Conservation (phyloP, 2,888 invertebrate species). For the Drosophila paracracens region DNA sequence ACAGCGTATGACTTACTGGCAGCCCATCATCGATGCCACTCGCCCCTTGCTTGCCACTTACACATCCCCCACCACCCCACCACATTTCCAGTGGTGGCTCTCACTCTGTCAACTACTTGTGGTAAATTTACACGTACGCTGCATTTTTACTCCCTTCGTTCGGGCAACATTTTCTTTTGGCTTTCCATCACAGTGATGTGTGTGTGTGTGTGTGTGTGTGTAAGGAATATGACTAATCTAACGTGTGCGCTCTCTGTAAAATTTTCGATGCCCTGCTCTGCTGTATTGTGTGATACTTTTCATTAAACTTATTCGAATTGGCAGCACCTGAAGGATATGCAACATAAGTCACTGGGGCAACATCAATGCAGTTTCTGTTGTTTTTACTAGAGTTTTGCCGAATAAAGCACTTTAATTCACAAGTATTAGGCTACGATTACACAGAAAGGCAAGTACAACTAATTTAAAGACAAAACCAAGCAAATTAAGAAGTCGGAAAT, state of each 20-base stretch:
- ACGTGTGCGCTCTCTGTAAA: conserved; percentile 52
- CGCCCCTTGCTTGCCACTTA: conserved; percentile 5
- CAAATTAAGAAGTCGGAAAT: too few species aligned
- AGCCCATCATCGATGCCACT: conserved; percentile 4
- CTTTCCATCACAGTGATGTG: conserved; percentile 8
- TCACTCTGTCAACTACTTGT: conserved; percentile 57
- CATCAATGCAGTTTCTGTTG: not conserved
- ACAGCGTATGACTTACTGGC: conserved; percentile 58
- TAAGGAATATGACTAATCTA: conserved; percentile 4
- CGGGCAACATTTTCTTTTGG: conserved; percentile 66
- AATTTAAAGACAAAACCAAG: not conserved
- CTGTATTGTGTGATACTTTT: conserved; percentile 48
- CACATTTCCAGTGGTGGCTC: not conserved
- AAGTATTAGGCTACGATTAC: not conserved
- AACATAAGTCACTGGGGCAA: conserved; percentile 24
- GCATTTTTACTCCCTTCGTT: conserved; percentile 68
- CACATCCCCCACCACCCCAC: not conserved
- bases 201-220: not conserved
- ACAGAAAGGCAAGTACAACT: not conserved
- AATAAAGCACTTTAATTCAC: not conserved
- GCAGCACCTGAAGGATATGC: conserved; percentile 32
- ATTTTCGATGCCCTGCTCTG: conserved; percentile 62
- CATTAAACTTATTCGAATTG: conserved; percentile 48
- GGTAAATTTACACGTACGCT: conserved; percentile 79
- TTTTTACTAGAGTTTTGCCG: not conserved